These are phyloP conservation scores for Macrocentrus cingulum DNA, from an alignment of 1,140 invertebrate species.

Conservation along the genomic window DNA sequence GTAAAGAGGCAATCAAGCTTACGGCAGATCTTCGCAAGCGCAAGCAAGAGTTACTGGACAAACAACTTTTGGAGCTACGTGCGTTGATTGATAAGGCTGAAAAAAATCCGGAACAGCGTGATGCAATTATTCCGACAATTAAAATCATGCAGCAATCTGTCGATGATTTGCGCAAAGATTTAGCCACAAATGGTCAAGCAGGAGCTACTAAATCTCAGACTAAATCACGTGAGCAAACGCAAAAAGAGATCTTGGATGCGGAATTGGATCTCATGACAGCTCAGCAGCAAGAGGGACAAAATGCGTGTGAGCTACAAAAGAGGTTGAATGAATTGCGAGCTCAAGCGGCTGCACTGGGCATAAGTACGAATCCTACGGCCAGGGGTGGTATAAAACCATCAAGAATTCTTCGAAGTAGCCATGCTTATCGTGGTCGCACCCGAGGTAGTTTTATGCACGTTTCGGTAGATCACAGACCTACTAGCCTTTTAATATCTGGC, in stretches of 20 bases:
- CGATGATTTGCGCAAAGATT: conserved; percentile 72
- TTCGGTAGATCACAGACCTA: conserved; percentile 78
- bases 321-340: conserved; percentile 72
- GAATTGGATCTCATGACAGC: conserved; percentile 86
- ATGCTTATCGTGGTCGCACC: conserved; percentile 48
- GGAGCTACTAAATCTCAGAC: conserved; percentile 28
- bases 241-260: conserved; percentile 84
- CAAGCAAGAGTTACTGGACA: conserved; percentile 77
- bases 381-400: conserved; percentile 37
- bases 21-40: conserved; percentile 74
- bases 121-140: conserved; percentile 70
- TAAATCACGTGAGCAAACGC: conserved; percentile 68
- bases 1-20: conserved; percentile 70
- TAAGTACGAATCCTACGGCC: conserved; percentile 37
- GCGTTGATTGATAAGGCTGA: conserved; percentile 74
- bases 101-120: conserved; percentile 70
- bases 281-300: conserved; percentile 77
- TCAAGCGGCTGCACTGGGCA: conserved; percentile 59
- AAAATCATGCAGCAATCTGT: conserved; percentile 76
- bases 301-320: conserved; percentile 72
- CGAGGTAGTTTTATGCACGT: conserved; percentile 61
- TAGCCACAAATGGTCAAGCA: conserved; percentile 56
- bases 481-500: conserved; percentile 76
- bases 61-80: conserved; percentile 77
- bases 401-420: conserved; percentile 43